Base-by-base conservation (phyloP, 2,888 invertebrate genomes). In the Dolichomitus sp. region DNA sequence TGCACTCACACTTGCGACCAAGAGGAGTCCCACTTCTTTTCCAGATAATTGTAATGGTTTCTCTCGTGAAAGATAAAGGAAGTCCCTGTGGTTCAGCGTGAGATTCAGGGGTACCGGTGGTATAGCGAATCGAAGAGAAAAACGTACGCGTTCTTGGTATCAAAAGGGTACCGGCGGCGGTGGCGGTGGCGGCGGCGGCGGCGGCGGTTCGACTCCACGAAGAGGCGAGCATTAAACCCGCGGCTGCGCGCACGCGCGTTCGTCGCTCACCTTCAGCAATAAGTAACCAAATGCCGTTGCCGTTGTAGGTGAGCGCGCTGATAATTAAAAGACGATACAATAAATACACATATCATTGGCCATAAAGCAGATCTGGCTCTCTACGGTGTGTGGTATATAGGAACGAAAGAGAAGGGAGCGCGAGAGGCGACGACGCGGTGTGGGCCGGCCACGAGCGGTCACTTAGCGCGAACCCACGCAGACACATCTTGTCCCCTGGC, bases 241-340 rank as follows among this genome's bases (percentile, higher is more conserved):
- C 65, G 37, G 17, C 4, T 1, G 48, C 45, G 80, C 63, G 50
- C 75, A 37, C n/a, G 52, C 11, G 50, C 59, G 80, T 65, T 75
- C 68, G 73, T 74, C 69, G 65, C 68, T 70, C 48, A 86, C 88
- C 86, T 86, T 88, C 70, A 77, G 92, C 92, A 91, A 92, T 93
- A 93, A 92, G 93, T 93, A 92, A 92, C 91, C 89, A 89, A 92
- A 93, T 91, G 92, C 92, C 90, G 89, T 91, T 91, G 72, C 89
- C 91, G 93, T 92, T 93, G 93, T 93, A 92, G 93, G 92, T 92
- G 92, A 90, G 87, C 88, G 88, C 88, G 90, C 93, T 93, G 93
- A 93, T 93, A 93, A 93, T 93, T 93, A 93, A 93, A 93, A 93
- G 93, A 90, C 93, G 93, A 93, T 93, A 93, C 93, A 93, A 93